These are phyloP conservation scores for Porites australiensis DNA, from an alignment of 64 coral and sea anemone genomes.

Conservation along the genomic window DNA sequence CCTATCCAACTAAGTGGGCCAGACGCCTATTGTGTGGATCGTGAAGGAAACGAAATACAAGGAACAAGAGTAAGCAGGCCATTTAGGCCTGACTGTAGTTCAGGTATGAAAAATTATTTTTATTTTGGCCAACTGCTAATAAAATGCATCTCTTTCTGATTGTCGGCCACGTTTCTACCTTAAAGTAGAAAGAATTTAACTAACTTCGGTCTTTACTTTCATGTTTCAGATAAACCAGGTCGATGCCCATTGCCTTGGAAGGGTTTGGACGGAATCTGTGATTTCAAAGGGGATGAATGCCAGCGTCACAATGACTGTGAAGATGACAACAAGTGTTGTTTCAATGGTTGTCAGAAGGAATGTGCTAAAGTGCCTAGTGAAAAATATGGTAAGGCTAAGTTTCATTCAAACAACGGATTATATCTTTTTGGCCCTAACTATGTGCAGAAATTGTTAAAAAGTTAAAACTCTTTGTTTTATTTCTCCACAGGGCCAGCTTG, in stretches of 20 bases:
- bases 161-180: too few species aligned
- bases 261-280: conserved; percentile 34
- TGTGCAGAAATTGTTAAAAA: too few species aligned
- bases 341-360: conserved; percentile 78
- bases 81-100: conserved; percentile 71
- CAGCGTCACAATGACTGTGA: conserved; percentile 53
- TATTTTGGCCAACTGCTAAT: too few species aligned
- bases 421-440: too few species aligned
- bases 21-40: conserved; percentile 66
- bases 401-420: too few species aligned
- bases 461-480: too few species aligned
- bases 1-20: conserved; percentile 62
- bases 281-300: conserved; percentile 26
- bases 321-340: conserved; percentile 79
- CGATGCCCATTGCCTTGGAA: conserved; percentile 75
- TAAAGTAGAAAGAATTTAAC: too few species aligned
- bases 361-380: conserved; percentile 63
- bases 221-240: conserved; percentile 45
- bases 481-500: background rate
- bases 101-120: conserved; percentile 42
- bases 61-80: conserved; percentile 78
- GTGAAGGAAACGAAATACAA: conserved; percentile 67
- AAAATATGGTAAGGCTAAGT: conserved; percentile 49
- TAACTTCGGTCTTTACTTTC: background rate
- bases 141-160: too few species aligned